These are phyloP conservation scores for Spongia lamella DNA, from an alignment of 37 sponge, comb jelly and placozoan genomes.

Conservation along the genomic window DNA sequence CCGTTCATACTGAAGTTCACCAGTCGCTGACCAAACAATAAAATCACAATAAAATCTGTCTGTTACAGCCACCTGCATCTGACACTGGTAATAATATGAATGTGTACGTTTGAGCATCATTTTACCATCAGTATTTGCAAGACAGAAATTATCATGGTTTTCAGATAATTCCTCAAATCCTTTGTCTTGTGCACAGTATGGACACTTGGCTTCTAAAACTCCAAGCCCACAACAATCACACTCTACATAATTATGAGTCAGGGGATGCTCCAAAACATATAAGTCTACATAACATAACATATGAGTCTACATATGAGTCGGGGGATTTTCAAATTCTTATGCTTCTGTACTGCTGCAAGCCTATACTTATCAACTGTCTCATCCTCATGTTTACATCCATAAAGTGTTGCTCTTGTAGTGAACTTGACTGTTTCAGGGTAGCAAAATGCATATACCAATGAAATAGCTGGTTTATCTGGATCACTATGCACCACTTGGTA, in stretches of 20 bases:
- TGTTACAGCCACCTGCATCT: constrained; percentile 35
- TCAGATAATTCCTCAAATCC: constrained; percentile 3
- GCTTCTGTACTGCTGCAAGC: neutral
- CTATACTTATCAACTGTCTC: neutral
- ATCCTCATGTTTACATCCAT: constrained; percentile 18
- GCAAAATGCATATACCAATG: constrained; percentile 21
- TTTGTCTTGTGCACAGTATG: constrained; percentile 7
- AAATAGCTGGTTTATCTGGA: constrained; percentile 36
- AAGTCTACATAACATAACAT: too few relatives aligned
- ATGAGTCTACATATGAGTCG: too few relatives aligned
- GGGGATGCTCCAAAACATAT: too few relatives aligned
- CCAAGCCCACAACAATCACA: constrained; percentile 41
- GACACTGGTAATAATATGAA: constrained; percentile 41
- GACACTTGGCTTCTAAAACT: constrained; percentile 34
- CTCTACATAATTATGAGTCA: constrained; percentile 21
- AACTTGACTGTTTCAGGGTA: constrained; percentile 27
- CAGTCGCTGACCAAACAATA: constrained; percentile 42
- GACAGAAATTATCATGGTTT: constrained; percentile 16
- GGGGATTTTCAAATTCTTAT: too few relatives aligned
- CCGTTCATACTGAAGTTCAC: constrained; percentile 37
- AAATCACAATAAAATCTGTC: constrained; percentile 28
- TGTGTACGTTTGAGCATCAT: constrained; percentile 7
- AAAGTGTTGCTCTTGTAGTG: constrained; percentile 19
- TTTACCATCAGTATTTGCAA: constrained; percentile 1
- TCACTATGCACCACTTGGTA: constrained; percentile 18